Conservation (phyloP, 64 coral and sea anemone species). For the Anthopleura sola region DNA sequence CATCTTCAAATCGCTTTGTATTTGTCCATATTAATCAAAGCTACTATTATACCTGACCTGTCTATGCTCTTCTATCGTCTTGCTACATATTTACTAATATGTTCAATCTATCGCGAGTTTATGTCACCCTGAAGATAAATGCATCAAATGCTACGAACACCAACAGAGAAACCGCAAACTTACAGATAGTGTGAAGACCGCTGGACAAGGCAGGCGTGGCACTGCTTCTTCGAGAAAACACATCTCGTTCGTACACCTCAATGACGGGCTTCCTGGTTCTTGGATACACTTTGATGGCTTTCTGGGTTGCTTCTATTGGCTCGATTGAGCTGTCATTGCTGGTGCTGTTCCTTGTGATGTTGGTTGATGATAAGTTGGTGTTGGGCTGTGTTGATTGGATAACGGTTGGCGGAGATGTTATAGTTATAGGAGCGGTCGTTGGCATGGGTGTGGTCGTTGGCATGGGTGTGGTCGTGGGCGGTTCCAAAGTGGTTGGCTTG, state of each 20-base stretch:
- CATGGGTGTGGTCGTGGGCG: conserved; percentile 1
- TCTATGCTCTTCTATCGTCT: background rate
- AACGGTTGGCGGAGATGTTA: background rate
- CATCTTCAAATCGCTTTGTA: background rate
- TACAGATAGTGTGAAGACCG: background rate
- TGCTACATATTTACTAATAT: background rate
- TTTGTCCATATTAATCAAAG: background rate
- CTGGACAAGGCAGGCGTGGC: background rate
- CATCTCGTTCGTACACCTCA: background rate
- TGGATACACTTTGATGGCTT: background rate
- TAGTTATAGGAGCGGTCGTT: background rate
- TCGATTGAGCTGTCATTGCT: background rate
- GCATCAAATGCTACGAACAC: background rate
- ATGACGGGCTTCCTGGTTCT: background rate
- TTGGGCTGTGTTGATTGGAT: background rate
- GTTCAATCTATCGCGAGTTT: background rate
- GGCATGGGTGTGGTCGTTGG: background rate
- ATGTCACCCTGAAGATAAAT: background rate
- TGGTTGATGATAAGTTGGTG: background rate
- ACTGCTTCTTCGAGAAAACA: background rate
- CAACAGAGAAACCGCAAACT: background rate
- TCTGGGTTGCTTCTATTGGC: background rate
- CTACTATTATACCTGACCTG: background rate
- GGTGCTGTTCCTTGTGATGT: background rate
- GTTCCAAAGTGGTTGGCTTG: background rate